Base-by-base conservation (phyloP, 2,113 vertebrate species). In the Ceratotherium simum region DNA sequence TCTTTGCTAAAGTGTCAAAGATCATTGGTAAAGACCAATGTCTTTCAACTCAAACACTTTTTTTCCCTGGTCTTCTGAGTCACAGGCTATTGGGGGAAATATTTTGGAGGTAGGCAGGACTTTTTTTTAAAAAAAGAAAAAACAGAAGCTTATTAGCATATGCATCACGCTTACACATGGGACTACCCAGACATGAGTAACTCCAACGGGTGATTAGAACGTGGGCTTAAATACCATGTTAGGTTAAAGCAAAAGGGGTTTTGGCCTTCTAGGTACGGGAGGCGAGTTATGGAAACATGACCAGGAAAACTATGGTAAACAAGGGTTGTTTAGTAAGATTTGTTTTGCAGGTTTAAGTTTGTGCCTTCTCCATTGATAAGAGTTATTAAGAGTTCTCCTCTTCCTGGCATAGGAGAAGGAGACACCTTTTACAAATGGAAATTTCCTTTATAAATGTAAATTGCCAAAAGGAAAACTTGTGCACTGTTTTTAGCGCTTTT, bases 21-120 rank as follows among this genome's bases (percentile, higher is more conserved):
- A 48, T 94, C 39, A 46, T 64, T 81, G n/a, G 54, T 95, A 21
- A 93, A 93, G 69, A 92, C 9, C 1, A 76, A 42, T 3, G 39
- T n/a, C 12, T 75, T 95, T 97, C 54, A 73, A 90, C 75, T 76
- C n/a, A 46, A 96, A 81, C 8, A 46, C 27, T 33, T 73, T 95
- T 27, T 93, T 86, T 10, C 69, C 11, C 73, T 95, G 62, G 79
- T 75, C 46, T 96, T 92, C 56, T 48, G 46, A 48, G 29, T 42
- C 60, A 94, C 58, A 88, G 54, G 51, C n/a, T 91, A 13, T 79
- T 39, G 18, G 48, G 25, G 23, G 33, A 67, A 70, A 29, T 76
- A 79, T 89, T 89, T 95, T 80, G 18, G 62, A 92, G 36, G 54
- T 11, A 76, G 60, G 20, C 36, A 86, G n/a, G 60, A 75, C 48